Base-by-base conservation (phyloP, 2,888 invertebrate genomes). In the Drosophila colorata region DNA sequence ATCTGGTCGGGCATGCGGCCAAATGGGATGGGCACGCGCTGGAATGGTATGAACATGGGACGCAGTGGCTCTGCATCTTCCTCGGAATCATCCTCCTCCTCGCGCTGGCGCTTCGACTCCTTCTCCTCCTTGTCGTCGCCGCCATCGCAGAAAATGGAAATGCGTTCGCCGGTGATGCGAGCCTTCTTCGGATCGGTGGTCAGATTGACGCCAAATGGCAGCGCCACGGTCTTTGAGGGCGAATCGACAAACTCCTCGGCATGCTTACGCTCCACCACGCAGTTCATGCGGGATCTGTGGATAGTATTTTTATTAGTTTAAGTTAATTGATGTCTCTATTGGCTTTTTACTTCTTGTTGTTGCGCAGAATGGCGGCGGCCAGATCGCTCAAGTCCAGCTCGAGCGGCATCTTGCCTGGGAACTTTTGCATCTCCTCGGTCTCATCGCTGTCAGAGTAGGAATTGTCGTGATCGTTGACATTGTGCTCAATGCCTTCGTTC, bases 141-240 rank as follows among this genome's bases (percentile, higher is more conserved):
- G 84, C 96, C 97, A 91, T 97, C 97, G 90, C 97, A 98, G 91
- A 96, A 95, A 91, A 98, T 97, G 33, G 96, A 95, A 93, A 98
- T 96, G 64, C 97, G 95, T 92, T 97, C 97, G 9, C 97, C 97
- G 65, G 96, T 96, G 72, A 96, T 93, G 80, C 94, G 94, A 78
- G 95, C 95, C 89, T 94, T 94, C 82, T 95, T 94, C 6, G 96
- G 95, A 90, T 96, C 95, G 31, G 96, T 95, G 69, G 94, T 95
- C 73, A 95, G 91, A 87, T 95, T 95, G 51, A 95, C 92, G 71
- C 95, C 95, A 88, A 95, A 95, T 18, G 95, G 95, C 68, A 95
- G 92, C 52, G 94, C 93, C 43, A 95, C 92, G 5, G 94, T 94
- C 90, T 95, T 95, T 0, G 95, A 93, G 86, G 95, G 95, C 74